A percentile compares a stretch with the other conserved stretches of the same genome.
Conservation (phyloP, 2,797 vertebrate species). For the Gallinago stenura region DNA sequence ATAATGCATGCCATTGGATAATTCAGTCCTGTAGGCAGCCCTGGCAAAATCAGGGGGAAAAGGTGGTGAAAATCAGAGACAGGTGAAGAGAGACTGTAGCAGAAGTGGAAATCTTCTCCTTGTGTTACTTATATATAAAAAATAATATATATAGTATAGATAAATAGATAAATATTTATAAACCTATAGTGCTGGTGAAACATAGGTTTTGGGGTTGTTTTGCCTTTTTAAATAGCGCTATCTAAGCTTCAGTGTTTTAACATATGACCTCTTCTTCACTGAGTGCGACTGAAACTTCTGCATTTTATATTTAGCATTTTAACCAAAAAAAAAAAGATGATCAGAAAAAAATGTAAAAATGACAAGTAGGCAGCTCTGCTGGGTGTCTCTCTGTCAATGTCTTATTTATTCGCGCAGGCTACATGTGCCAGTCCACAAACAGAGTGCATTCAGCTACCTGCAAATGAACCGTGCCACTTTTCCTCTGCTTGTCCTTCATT, state of each 20-base stretch:
- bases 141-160: not conserved
- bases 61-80: not conserved
- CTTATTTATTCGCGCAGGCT: not conserved
- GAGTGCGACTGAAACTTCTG: not conserved
- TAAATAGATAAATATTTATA: not conserved
- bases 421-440: not conserved
- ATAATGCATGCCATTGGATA: not conserved
- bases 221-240: not conserved
- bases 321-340: not conserved
- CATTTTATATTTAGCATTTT: not conserved
- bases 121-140: not conserved
- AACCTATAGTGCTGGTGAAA: not conserved
- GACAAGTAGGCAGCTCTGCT: not conserved
- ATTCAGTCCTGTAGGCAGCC: not conserved
- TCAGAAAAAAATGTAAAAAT: not conserved
- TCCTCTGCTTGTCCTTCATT: not conserved
- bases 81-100: not conserved
- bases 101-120: not conserved
- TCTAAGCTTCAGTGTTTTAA: not conserved
- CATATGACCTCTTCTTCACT: not conserved
- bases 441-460: not conserved
- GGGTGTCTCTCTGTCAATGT: not conserved
- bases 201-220: not conserved
- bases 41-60: not conserved
- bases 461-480: not conserved